Evolutionary conservation across 2,888 invertebrate genomes (phyloP), one percentile per base, ranked within the genome.

Genomic region (Acronicta leporina): DNA sequence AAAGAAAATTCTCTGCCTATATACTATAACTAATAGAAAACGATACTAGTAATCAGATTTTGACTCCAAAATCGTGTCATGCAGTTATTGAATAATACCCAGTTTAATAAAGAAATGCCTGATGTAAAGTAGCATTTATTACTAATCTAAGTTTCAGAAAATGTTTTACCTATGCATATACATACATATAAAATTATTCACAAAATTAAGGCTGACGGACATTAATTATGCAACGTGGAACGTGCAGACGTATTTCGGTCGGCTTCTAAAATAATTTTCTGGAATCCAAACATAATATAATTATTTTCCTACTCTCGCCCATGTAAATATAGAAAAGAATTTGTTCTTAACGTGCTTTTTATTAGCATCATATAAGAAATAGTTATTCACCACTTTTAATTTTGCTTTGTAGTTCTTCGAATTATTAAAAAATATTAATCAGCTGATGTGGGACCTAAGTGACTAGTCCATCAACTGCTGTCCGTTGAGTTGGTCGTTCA

Each of bases 231-330:
- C 78, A 62, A 70, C 79, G 72, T 69, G 79, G 82, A 68, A 63
- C 68, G 44, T 48, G 69, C 48, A 77, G 87, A 88, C 85, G 83
- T 83, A 87, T 87, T 87, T 86, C 87, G 88, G 87, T 81, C 87
- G 83, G 77, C 77, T 80, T 84, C 84, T 82, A 84, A 87, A 88
- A 88, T 85, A 84, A 80, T 85, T 80, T 79, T 78, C 77, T 81
- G 82, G 71, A 79, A 82, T 80, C 63, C 72, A 74, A 73, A 79
- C 77, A 80, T 80, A 78, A 79, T 79, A 82, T 68, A n/a, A 38
- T 38, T 38, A 83, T 85, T 83, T 82, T 79, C 75, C 78, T 69
- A 76, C 81, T 75, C 71, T 70, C 67, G 59, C 68, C 25, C 58
- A 56, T 54, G 48, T 73, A 68, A 49, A 68, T 60, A 61, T 69